Evolutionary conservation across 2,113 vertebrate genomes (phyloP), one percentile per base, ranked within the genome.

Genomic region (Oryzias melastigma): DNA sequence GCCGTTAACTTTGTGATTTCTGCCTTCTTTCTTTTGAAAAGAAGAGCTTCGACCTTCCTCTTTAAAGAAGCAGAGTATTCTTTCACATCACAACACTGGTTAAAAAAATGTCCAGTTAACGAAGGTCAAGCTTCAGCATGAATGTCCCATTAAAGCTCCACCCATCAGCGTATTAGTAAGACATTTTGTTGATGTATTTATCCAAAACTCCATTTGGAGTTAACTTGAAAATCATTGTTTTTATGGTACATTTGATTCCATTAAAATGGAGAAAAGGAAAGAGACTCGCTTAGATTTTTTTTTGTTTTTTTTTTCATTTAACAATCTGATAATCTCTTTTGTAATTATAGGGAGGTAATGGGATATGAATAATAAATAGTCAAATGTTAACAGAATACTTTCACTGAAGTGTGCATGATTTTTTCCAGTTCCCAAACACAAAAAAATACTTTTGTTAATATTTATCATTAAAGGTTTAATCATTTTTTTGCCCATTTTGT

Each of bases 21-120:
- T n/a, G 72, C 68, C 80, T 73, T 68, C 72, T 81, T 78, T 79
- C 65, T 79, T 72, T 61, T 52, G 29, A 81, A 29, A 40, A 63
- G n/a, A 81, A 46, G 43, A 61, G 19, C 18, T 49, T 6, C 85
- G 85, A 86, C 87, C 83, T 87, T 89, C 86, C 61, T 70, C 58
- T 85, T 82, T 60, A 73, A 69, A 68, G 83, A 68, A 71, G 79
- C 60, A 12, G 50, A 62, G 70, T 74, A 82, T 75, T 83, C 81
- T 67, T 80, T 87, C 77, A 81, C 68, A 82, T 79, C 76, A 79
- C 73, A 59, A 51, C 57, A 35, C 68, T 58, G 60, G 62, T 79
- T 75, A 70, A 22, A 22, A 22, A 22, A 22, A 22, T 22, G 22
- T 22, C 22, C 22, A 22, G 22, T 22, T 84, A 85, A 86, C 76